phyloP scores from a whole-genome alignment of 1,140 invertebrate species.

The Centruroides vittatus region DNA sequence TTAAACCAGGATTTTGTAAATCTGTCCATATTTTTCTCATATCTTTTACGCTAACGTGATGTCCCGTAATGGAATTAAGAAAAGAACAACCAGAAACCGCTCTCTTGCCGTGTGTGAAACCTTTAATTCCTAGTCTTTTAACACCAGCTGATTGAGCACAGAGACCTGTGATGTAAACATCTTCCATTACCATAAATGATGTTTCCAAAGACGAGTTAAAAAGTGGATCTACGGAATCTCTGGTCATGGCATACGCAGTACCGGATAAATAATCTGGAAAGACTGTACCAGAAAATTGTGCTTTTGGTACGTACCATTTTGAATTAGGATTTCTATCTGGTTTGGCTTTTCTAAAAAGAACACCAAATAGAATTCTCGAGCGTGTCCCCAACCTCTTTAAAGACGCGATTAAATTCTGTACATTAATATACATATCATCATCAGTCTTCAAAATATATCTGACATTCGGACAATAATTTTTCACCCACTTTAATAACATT shows the following conservation, averaged over 20 bases:
- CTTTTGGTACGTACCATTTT: conserved; percentile 41
- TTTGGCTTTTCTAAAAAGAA: conserved; percentile 65
- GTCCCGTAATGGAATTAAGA: conserved; percentile 7
- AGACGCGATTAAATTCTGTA: conserved; percentile 32
- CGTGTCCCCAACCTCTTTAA: not conserved
- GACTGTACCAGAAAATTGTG: conserved; percentile 52
- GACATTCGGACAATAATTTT: conserved; percentile 42
- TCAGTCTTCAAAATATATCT: conserved; percentile 38
- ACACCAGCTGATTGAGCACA: conserved; percentile 4
- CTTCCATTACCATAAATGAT: conserved; percentile 32
- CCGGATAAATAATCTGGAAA: conserved; percentile 77
- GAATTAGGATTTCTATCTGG: conserved; percentile 54
- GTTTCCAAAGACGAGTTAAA: conserved; percentile 4
- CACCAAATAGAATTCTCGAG: conserved; percentile 39
- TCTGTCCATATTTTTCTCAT: conserved; percentile 13
- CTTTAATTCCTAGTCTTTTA: not conserved
- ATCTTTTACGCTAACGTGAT: conserved; percentile 8
- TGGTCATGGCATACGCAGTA: conserved; percentile 62
- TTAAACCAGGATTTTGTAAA: conserved; percentile 1
- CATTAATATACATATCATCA: conserved; percentile 38
- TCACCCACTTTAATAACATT: conserved; percentile 34
- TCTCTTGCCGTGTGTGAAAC: conserved; percentile 4
- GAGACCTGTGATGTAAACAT: conserved; percentile 32
- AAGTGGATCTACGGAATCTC: conserved; percentile 26
- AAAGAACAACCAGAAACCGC: conserved; percentile 8